These are phyloP conservation scores for Drepanosiphum platanoidis DNA, from an alignment of 2,888 invertebrate species.

Conservation along the genomic window DNA sequence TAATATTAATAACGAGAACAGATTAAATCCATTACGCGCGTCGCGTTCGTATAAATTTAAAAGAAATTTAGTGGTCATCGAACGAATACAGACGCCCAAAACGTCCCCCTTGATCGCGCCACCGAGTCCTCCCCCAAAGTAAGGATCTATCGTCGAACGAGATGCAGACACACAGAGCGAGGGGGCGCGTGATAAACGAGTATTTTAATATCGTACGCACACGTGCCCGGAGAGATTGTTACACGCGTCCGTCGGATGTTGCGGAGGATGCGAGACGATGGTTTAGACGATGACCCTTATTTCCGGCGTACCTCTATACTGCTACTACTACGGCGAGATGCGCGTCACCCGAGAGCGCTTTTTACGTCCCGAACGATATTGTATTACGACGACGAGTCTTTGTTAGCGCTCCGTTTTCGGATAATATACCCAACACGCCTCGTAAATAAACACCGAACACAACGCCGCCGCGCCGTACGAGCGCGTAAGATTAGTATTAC, in stretches of 20 bases:
- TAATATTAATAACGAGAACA: no score
- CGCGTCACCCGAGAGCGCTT: slow-evolving; percentile 49
- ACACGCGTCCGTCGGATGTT: background rate
- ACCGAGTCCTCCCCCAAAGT: no score
- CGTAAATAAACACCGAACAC: background rate
- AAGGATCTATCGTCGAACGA: no score
- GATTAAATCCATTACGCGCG: no score
- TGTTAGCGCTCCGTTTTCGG: slow-evolving; percentile 18
- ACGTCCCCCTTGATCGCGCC: no score
- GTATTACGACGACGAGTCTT: slow-evolving; percentile 34
- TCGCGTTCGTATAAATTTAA: no score
- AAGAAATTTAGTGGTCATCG: no score
- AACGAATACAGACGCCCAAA: no score
- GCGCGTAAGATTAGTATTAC: background rate
- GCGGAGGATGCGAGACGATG: background rate
- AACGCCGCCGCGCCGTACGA: background rate
- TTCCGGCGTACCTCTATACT: no score
- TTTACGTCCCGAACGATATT: slow-evolving; percentile 45
- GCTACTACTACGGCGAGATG: no score
- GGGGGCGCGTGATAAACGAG: no score
- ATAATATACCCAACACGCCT: background rate
- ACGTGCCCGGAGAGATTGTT: background rate
- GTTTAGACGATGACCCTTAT: slow-evolving; percentile 37
- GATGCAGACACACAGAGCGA: no score
- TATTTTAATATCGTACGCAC: background rate